A percentile compares a stretch with the other conserved stretches of the same genome.
These are phyloP conservation scores for Deroptyus accipitrinus DNA, from an alignment of 2,113 vertebrate genomes.

Conservation along the genomic window DNA sequence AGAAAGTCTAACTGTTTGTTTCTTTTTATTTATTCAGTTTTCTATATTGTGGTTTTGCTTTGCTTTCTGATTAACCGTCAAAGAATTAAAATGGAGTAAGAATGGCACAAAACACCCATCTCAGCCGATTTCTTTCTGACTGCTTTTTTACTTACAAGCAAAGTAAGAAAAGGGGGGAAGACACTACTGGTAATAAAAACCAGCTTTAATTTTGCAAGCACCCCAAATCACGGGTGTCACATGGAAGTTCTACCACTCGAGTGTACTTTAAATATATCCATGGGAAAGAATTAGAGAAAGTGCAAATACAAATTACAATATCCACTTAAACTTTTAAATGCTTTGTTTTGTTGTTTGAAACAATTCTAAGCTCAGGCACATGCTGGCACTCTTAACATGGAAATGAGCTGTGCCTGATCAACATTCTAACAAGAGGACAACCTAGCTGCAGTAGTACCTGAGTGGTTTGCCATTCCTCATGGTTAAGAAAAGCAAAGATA, in stretches of 20 bases:
- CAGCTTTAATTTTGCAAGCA: neutral
- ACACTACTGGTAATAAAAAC: neutral
- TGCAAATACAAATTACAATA: constrained; percentile 38
- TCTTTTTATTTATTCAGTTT: neutral
- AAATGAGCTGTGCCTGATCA: neutral
- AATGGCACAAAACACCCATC: neutral
- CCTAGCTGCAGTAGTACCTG: neutral
- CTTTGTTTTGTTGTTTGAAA: neutral
- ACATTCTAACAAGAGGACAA: constrained; percentile 23
- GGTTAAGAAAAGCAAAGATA: neutral
- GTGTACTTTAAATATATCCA: constrained; percentile 9
- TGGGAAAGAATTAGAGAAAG: neutral
- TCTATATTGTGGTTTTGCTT: neutral
- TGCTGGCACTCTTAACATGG: neutral
- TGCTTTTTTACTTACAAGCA: constrained; percentile 13
- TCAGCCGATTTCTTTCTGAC: neutral
- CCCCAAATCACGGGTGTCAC: neutral
- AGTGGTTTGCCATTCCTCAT: neutral
- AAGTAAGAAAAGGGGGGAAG: neutral
- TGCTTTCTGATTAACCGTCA: neutral
- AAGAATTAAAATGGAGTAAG: neutral
- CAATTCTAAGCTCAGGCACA: neutral
- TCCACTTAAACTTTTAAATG: constrained; percentile 11
- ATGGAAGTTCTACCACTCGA: neutral
- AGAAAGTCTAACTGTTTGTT: neutral